Base-by-base conservation (phyloP, 2,113 vertebrate species). In the Oenanthe melanoleuca region DNA sequence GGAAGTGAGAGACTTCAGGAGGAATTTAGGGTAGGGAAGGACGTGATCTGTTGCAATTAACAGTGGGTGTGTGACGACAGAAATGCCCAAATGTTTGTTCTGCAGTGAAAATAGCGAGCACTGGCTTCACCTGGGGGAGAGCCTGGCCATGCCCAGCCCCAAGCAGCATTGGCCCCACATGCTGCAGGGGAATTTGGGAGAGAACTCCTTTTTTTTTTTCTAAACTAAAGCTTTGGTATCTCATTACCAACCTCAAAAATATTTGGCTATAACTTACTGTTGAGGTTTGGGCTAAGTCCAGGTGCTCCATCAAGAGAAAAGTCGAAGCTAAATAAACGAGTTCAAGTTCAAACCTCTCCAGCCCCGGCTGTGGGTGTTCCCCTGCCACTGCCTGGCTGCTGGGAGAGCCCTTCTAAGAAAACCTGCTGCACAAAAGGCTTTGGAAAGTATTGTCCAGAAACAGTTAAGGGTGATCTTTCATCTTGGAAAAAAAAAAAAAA, bases 271-370 rank as follows among this genome's bases (percentile, higher is more conserved):
- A 82, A 69, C 70, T 97, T 80, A 75, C 90, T 97, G 96, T 69
- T 97, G 97, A 97, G 97, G 97, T 93, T 97, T 97, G 97, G 96
- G 85, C 12, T 37, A 8, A 71, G 75, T 93, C 97, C 97, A 97
- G 72, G 86, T 75, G 37, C 84, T 97, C 92, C 94, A 86, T 88
- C 92, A 82, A 95, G 77, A 95, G 96, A 92, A 96, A 96, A 97
- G 83, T 67, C 70, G 93, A 87, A 97, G 83, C 95, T 88, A 96
- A 97, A 97, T 95, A 94, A 95, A 96, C 5, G 90, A 96, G 96
- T 95, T 97, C 95, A 92, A 97, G 96, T 95, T 96, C 87, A 96
- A 96, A 95, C 86, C 94, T 95, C 84, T 91, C 85, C 91, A 59
- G 79, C 87, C 82, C 31, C 0, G 24, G 87, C 92, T 5, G 1